A percentile compares a stretch with the other conserved stretches of the same genome.
These are phyloP conservation scores for Euphysa ruthae DNA, from an alignment of 30 jellyfish, hydroid and myxozoan genomes.

Conservation along the genomic window DNA sequence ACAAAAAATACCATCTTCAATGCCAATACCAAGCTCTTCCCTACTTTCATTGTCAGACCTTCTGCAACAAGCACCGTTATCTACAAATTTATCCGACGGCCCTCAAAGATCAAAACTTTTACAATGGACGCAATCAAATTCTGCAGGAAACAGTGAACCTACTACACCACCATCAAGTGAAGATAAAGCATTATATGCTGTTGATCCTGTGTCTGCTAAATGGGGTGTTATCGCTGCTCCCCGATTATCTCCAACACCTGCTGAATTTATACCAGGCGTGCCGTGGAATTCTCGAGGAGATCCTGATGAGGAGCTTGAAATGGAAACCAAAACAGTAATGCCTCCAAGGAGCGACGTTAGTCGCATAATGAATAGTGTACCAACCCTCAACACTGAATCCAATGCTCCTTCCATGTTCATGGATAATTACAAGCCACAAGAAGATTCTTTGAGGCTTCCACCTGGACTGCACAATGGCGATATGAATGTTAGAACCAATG, in stretches of 20 bases:
- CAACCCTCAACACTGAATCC: neutral
- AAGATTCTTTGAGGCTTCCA: conserved; percentile 46
- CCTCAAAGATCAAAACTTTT: conserved; percentile 72
- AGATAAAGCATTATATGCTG: conserved; percentile 27
- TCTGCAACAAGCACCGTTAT: conserved; percentile 16
- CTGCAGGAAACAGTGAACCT: conserved; percentile 36
- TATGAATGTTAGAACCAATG: neutral
- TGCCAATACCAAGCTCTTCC: conserved; percentile 4
- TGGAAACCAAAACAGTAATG: neutral
- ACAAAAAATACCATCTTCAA: neutral
- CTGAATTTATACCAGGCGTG: conserved; percentile 96
- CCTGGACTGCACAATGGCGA: conserved; percentile 55
- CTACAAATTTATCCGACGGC: conserved; percentile 38
- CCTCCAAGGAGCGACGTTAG: neutral
- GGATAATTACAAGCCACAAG: neutral
- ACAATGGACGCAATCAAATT: conserved; percentile 72
- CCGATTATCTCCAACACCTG: conserved; percentile 94
- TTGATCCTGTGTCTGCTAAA: conserved; percentile 96
- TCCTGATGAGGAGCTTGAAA: conserved; percentile 21
- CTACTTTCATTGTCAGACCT: conserved; percentile 15
- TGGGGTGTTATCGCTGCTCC: conserved; percentile 99
- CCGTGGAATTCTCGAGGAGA: conserved; percentile 87
- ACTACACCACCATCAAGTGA: conserved; percentile 25
- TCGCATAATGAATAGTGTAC: neutral
- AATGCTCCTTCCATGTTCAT: neutral